These are phyloP conservation scores for Cephus rjabovi DNA, from an alignment of 2,888 invertebrate genomes.

Conservation along the genomic window DNA sequence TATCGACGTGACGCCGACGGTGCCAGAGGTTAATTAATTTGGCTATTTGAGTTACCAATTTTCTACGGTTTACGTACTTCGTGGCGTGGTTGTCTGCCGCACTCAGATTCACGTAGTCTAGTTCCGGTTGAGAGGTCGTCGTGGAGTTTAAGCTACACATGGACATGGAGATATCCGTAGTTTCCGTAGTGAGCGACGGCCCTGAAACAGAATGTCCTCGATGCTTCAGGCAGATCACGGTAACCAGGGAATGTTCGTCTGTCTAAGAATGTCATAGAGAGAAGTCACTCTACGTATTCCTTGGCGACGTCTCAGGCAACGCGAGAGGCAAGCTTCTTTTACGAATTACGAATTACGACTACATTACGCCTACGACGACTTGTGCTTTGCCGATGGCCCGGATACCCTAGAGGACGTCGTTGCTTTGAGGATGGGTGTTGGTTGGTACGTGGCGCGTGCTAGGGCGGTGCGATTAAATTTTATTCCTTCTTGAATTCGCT, in stretches of 20 bases:
- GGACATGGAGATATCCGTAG: constrained; percentile 69
- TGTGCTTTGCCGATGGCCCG: too few species aligned
- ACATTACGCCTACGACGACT: too few species aligned
- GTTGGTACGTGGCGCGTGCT: too few species aligned
- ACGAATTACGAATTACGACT: too few species aligned
- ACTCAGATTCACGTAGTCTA: constrained; percentile 66
- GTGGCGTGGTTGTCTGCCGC: constrained; percentile 50
- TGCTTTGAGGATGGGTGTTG: too few species aligned
- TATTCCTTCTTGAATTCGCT: too few species aligned
- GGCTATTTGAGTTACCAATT: too few species aligned
- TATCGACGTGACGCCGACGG: too few species aligned
- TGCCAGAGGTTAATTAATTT: too few species aligned
- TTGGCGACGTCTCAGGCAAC: constrained; percentile 48
- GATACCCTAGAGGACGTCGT: too few species aligned
- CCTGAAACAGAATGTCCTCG: constrained; percentile 52
- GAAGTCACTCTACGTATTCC: constrained; percentile 35
- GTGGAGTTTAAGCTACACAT: constrained; percentile 69
- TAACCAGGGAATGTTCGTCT: too few species aligned
- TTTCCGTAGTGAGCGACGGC: constrained; percentile 67
- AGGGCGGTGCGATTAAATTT: too few species aligned
- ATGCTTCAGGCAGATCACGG: not conserved
- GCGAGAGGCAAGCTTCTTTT: constrained; percentile 17
- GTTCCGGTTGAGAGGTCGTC: constrained; percentile 63
- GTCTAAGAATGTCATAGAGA: constrained; percentile 42
- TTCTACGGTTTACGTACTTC: constrained; percentile 45